Evolutionary conservation across 2,888 invertebrate genomes (phyloP).

Genomic region (Nyleta sp.): DNA sequence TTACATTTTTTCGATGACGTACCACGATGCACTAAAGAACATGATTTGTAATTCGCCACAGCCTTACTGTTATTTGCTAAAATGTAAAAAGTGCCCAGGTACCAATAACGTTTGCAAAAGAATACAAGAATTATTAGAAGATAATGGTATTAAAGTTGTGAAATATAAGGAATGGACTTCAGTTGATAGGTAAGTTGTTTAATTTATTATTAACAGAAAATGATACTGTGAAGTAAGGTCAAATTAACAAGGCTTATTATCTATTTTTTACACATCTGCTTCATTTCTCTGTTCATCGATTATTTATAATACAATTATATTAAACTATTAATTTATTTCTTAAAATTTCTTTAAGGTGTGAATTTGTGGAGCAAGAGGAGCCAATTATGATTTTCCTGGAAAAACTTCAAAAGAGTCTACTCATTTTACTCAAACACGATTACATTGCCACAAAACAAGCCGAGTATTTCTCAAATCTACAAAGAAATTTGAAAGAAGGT

Average conservation of each 20-base stretch:
- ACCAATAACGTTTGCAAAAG: not conserved
- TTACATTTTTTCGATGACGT: slow-evolving; percentile 2
- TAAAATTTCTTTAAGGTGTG: not conserved
- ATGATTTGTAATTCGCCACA: slow-evolving; percentile 2
- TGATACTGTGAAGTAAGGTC: no score
- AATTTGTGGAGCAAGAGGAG: not conserved
- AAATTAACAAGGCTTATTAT: no score
- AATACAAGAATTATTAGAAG: not conserved
- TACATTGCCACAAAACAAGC: not conserved
- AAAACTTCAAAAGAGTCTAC: not conserved
- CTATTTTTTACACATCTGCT: no score
- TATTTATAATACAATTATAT: no score
- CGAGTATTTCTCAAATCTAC: not conserved
- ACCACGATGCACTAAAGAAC: slow-evolving; percentile 16
- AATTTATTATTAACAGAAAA: not conserved
- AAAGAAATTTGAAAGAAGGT: not conserved
- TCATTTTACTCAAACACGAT: not conserved
- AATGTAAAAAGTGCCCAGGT: not conserved
- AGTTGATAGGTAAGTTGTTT: not conserved
- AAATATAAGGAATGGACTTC: not conserved
- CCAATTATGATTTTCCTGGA: not conserved
- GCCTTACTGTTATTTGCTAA: not conserved
- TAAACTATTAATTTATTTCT: not conserved
- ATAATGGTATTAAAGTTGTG: not conserved
- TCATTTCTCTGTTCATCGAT: no score